Evolutionary conservation across 1,140 invertebrate genomes (phyloP).

Genomic region (Mamestra configurata): DNA sequence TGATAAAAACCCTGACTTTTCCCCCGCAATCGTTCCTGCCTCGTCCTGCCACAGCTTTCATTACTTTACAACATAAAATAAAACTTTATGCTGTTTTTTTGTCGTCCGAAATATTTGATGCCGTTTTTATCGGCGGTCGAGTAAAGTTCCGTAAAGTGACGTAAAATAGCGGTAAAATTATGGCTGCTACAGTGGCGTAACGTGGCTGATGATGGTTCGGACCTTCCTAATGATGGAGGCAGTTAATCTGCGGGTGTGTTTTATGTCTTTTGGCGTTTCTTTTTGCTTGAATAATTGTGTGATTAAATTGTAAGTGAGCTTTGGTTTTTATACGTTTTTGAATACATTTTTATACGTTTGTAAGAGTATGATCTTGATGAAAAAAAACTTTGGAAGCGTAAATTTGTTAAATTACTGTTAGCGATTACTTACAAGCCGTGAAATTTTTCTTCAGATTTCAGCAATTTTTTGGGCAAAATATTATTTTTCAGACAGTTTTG

Average conservation of each 20-base stretch:
- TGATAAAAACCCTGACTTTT: neutral
- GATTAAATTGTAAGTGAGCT: neutral
- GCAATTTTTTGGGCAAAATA: too few relatives aligned
- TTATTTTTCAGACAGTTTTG: too few relatives aligned
- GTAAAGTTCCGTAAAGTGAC: neutral
- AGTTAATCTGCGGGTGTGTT: neutral
- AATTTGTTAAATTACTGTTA: too few relatives aligned
- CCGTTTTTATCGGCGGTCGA: conserved; percentile 28
- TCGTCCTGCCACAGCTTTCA: conserved; percentile 51
- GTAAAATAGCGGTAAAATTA: conserved; percentile 7
- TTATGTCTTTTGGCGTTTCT: neutral
- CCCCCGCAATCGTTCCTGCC: neutral
- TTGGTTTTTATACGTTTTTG: neutral
- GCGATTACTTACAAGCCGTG: too few relatives aligned
- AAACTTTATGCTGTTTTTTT: conserved; percentile 25
- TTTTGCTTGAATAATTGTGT: neutral
- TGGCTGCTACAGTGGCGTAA: neutral
- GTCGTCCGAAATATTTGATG: conserved; percentile 23
- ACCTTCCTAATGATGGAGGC: neutral
- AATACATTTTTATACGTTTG: too few relatives aligned
- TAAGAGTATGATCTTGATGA: too few relatives aligned
- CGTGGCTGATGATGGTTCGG: neutral
- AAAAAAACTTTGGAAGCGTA: too few relatives aligned
- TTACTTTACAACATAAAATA: conserved; percentile 51
- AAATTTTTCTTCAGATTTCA: too few relatives aligned